Conservation (phyloP, 2,888 invertebrate genomes). For the Chironomus riparius region DNA sequence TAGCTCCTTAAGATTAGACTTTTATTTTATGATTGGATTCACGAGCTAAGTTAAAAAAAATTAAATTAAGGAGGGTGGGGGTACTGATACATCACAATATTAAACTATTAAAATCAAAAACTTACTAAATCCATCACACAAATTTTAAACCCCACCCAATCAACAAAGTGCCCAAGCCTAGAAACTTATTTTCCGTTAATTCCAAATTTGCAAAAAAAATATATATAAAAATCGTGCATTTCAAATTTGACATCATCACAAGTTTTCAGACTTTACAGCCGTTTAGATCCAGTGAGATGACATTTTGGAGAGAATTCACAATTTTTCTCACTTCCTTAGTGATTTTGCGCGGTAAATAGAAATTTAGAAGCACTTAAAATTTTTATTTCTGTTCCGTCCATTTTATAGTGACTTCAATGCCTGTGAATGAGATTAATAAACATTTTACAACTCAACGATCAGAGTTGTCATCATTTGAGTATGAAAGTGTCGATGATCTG, state of each 20-base stretch:
- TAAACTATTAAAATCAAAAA: no score
- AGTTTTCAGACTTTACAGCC: neutral
- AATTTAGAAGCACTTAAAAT: neutral
- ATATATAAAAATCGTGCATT: no score
- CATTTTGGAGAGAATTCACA: neutral
- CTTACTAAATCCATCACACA: no score
- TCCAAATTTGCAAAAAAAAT: no score
- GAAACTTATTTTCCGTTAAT: no score
- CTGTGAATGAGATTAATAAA: neutral
- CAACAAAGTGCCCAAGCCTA: no score
- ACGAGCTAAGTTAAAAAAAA: no score
- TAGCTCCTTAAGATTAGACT: no score
- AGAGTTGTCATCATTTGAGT: neutral
- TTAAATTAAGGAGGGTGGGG: no score
- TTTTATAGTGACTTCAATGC: neutral
- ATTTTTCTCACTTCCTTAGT: neutral
- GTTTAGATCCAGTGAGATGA: neutral
- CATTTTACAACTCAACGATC: neutral
- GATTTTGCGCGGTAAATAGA: slow-evolving; percentile 2
- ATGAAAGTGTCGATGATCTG: neutral
- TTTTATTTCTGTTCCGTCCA: neutral
- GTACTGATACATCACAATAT: no score
- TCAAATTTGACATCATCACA: neutral
- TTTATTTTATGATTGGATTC: no score
- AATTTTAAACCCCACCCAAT: no score